Evolutionary conservation across 1,140 invertebrate species (phyloP), one percentile per base, ranked within the genome.

Genomic region (Camponotus vicinus): DNA sequence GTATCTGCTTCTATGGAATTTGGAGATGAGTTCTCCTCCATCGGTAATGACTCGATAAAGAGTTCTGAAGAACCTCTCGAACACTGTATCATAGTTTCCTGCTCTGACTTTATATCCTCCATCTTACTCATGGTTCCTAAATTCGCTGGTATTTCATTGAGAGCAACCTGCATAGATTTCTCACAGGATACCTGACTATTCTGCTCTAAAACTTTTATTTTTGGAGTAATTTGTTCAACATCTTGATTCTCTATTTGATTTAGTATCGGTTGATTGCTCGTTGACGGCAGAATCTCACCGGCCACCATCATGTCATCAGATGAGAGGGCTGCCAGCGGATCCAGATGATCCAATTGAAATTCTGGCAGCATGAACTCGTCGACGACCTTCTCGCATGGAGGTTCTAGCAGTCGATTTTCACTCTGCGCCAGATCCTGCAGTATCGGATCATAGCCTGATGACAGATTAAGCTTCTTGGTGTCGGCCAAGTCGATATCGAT

Each of bases 341-440:
- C 93, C 27, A 95, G 76, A 85, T 94, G 92, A 83, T 95, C 94
- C 45, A 95, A 75, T n/a, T 92, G 92, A 21, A 95, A 94, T 37
- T 94, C 94, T 0, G 95, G 91, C 13, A 95, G 49, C 83, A 92
- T 93, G 32, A 94, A 95, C 21, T 87, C 91, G 61, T 94, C 93
- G 13, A 73, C 79, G 18, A 92, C 91, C 37, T 94, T 94, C 40
- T 93, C 92, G 64, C 91, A 92, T 0, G 87, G 85, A 18, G 92
- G 86, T 0, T 94, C 87, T 13, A 94, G 64, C 4, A 80, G 13
- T n/a, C 64, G 77, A 37, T 94, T 94, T 9, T 94, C 94, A 64
- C 76, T 91, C 13, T 93, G 91, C 9, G 77, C 18, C 7, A 95
- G 32, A 49, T 95, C 93, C 11, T 91, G 90, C 0, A 94, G 87